These are phyloP conservation scores for Cochlearius cochlearius DNA, from an alignment of 2,113 vertebrate species.

Conservation along the genomic window DNA sequence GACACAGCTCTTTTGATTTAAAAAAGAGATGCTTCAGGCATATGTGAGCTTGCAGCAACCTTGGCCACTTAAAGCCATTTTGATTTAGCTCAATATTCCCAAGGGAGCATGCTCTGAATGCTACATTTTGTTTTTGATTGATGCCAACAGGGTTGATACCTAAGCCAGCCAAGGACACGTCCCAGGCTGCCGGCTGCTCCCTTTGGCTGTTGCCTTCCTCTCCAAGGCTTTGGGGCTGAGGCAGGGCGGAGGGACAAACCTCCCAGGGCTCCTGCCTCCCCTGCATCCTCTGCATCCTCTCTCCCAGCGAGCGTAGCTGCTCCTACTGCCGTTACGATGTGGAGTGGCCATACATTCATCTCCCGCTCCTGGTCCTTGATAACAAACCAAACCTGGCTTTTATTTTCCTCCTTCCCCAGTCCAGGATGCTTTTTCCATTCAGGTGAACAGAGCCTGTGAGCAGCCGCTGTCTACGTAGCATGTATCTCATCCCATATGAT, in stretches of 20 bases:
- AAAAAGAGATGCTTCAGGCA: neutral
- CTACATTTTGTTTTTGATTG: neutral
- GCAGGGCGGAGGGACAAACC: neutral
- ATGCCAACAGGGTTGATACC: neutral
- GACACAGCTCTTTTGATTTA: neutral
- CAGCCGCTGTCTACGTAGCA: rapidly evolving
- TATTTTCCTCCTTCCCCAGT: neutral
- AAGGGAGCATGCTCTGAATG: neutral
- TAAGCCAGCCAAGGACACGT: neutral
- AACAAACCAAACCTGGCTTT: neutral
- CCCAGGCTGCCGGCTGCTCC: neutral
- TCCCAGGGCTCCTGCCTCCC: neutral
- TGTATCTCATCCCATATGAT: neutral
- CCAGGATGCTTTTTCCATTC: neutral
- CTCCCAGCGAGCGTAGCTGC: neutral
- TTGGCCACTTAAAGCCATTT: neutral
- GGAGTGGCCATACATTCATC: neutral
- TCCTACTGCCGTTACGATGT: rapidly evolving
- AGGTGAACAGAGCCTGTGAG: neutral
- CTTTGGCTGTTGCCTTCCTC: neutral
- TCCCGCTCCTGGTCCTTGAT: neutral
- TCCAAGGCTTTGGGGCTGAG: neutral
- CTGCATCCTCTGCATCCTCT: neutral
- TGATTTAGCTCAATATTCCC: neutral
- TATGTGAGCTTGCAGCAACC: neutral